Conservation (phyloP, 2,888 invertebrate genomes). For the Fragum whitleyi region DNA sequence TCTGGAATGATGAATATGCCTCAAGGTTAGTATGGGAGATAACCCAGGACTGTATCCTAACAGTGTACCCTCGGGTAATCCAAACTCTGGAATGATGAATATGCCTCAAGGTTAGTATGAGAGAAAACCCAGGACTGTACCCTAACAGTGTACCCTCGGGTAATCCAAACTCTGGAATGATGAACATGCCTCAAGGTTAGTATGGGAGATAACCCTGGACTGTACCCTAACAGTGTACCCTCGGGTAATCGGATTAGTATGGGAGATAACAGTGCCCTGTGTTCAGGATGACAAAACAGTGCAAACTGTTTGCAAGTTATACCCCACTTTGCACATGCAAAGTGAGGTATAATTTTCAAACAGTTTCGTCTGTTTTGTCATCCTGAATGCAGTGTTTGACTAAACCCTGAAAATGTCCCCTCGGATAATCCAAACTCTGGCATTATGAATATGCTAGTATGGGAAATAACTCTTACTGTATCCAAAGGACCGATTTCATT, state of each 20-base stretch:
- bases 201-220: constrained; percentile 58
- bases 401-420: constrained; percentile 53
- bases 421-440: constrained; percentile 59
- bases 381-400: too few species aligned
- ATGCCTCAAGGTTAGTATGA: constrained; percentile 70
- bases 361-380: too few species aligned
- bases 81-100: constrained; percentile 65
- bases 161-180: constrained; percentile 67
- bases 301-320: too few species aligned
- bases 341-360: too few species aligned
- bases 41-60: constrained; percentile 59
- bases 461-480: too few species aligned
- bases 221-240: constrained; percentile 53
- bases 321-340: too few species aligned
- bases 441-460: constrained; percentile 71
- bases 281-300: too few species aligned
- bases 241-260: constrained; percentile 65
- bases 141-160: constrained; percentile 46
- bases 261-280: constrained; percentile 58
- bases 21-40: constrained; percentile 68
- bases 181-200: constrained; percentile 71
- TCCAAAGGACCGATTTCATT: too few species aligned
- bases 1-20: constrained; percentile 68
- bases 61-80: constrained; percentile 51
- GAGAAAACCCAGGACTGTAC: constrained; percentile 63